Evolutionary conservation across 30 jellyfish, hydroid and myxozoan species (phyloP).

Genomic region (Sanderia malayensis): DNA sequence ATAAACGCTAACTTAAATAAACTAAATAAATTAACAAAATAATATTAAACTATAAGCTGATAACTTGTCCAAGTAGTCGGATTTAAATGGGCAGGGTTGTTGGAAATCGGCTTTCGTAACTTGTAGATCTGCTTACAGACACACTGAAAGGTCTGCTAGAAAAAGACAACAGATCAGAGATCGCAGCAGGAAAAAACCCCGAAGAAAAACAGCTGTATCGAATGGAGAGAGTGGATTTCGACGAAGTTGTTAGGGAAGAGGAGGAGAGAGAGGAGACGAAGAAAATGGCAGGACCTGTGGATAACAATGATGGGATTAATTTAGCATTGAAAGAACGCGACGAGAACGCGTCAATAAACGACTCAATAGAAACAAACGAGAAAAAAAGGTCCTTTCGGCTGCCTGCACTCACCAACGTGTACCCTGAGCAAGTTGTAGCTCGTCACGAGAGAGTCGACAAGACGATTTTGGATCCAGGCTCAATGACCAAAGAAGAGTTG

Average conservation of each 20-base stretch:
- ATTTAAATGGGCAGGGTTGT: no score
- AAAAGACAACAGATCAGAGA: conserved; percentile 12
- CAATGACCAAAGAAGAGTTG: conserved; percentile 31
- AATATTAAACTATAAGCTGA: no score
- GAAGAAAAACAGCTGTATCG: conserved; percentile 14
- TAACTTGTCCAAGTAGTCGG: no score
- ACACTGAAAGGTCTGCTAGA: conserved; percentile 37
- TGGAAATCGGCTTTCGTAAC: no score
- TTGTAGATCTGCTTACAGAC: conserved; percentile 23
- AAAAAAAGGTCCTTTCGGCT: background rate
- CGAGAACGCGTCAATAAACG: background rate
- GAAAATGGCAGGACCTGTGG: background rate
- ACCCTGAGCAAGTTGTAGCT: background rate
- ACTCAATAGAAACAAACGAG: background rate
- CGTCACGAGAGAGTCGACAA: conserved; percentile 50
- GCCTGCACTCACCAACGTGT: background rate
- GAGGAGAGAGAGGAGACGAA: background rate
- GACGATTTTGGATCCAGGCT: conserved; percentile 57
- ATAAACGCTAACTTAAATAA: no score
- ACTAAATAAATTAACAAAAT: no score
- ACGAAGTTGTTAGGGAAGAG: conserved; percentile 12
- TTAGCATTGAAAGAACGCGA: background rate
- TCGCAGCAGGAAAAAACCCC: background rate
- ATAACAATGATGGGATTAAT: background rate
- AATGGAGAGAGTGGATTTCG: conserved; percentile 54